Percentiles rank a stretch among this genome's conserved stretches.
Conservation (phyloP, 2,113 vertebrate genomes). For the Triplophysa siluroides region DNA sequence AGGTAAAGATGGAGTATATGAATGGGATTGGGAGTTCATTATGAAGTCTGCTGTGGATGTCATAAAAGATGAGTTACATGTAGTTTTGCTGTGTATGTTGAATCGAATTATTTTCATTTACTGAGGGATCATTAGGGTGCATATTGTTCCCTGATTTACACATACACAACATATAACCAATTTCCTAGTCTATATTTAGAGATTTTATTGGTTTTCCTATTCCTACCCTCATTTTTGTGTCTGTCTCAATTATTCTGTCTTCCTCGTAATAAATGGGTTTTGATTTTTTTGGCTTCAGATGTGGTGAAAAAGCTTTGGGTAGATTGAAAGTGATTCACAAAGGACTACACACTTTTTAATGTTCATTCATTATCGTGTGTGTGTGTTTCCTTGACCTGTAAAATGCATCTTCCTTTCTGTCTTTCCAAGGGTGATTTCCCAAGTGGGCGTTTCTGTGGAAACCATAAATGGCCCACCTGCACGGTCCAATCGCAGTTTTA, state of each 20-base stretch:
- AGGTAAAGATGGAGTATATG: background rate
- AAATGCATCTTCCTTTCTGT: constrained; percentile 29
- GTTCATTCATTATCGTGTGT: constrained; percentile 5
- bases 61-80: background rate
- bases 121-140: background rate
- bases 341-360: constrained; percentile 10
- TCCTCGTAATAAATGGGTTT: background rate
- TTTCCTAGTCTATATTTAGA: too few relatives aligned
- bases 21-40: background rate
- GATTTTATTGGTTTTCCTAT: too few relatives aligned
- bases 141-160: background rate
- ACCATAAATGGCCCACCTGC: constrained; percentile 57
- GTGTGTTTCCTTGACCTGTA: constrained; percentile 33
- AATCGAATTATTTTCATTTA: background rate
- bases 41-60: background rate
- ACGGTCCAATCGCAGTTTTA: constrained; percentile 47
- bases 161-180: too few relatives aligned
- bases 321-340: constrained; percentile 5
- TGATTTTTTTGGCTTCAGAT: constrained; percentile 20
- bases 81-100: background rate
- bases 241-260: constrained; percentile 25
- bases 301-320: constrained; percentile 18
- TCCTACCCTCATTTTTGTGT: background rate
- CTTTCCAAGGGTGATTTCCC: constrained; percentile 51
- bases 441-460: constrained; percentile 51